Evolutionary conservation across 2,797 vertebrate species (phyloP).

Genomic region (Siniperca undulata): DNA sequence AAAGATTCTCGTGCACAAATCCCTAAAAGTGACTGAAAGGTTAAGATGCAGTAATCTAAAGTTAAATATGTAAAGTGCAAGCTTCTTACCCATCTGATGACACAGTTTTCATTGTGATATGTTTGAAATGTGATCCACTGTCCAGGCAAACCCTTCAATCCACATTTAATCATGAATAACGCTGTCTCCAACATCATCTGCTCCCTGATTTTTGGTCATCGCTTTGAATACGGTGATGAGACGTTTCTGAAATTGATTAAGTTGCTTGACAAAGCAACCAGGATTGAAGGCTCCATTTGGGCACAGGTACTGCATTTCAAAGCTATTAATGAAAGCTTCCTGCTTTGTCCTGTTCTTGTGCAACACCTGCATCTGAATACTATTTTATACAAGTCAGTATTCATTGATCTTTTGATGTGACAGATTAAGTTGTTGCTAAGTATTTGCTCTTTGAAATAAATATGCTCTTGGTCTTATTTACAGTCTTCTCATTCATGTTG

Average conservation of each 20-base stretch:
- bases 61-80: too few relatives aligned
- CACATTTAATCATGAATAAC: conserved; percentile 75
- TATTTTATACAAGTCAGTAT: too few relatives aligned
- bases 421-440: too few relatives aligned
- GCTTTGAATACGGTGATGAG: conserved; percentile 78
- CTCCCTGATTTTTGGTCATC: conserved; percentile 83
- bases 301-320: conserved; percentile 49
- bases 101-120: too few relatives aligned
- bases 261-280: conserved; percentile 6
- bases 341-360: neutral
- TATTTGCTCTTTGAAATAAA: too few relatives aligned
- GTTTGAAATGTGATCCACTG: neutral
- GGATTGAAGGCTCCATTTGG: conserved; percentile 41
- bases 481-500: too few relatives aligned
- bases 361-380: too few relatives aligned
- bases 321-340: neutral
- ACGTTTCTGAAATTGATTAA: conserved; percentile 50
- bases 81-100: too few relatives aligned
- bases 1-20: neutral
- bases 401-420: too few relatives aligned
- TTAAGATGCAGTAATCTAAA: too few relatives aligned
- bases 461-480: too few relatives aligned
- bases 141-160: conserved; percentile 83
- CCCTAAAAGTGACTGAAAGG: too few relatives aligned
- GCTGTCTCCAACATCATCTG: conserved; percentile 86